Percentiles rank a stretch among this genome's conserved stretches.
phyloP scores from a whole-genome alignment of 1,140 invertebrate species.

The Coenobita brevimanus region DNA sequence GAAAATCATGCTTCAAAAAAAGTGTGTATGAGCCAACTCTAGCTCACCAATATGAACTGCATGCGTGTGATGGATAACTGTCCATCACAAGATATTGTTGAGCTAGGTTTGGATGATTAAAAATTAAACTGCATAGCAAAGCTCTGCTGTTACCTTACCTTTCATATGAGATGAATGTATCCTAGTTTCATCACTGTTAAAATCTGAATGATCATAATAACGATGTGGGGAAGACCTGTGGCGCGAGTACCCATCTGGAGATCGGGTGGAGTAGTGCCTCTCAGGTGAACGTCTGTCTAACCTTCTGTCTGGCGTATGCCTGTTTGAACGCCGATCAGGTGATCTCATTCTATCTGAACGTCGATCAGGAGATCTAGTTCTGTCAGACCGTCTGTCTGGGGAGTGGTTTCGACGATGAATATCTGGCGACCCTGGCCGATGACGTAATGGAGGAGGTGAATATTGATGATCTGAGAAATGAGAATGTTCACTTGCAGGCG shows the following conservation, averaged over 20 bases:
- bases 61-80: background rate
- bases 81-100: background rate
- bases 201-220: constrained; percentile 51
- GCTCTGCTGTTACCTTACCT: constrained; percentile 9
- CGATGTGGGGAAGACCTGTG: constrained; percentile 48
- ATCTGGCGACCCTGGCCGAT: constrained; percentile 42
- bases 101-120: background rate
- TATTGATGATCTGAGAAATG: constrained; percentile 45
- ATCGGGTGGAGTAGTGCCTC: constrained; percentile 41
- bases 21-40: background rate
- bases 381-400: constrained; percentile 49
- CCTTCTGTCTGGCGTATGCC: constrained; percentile 38
- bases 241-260: constrained; percentile 48
- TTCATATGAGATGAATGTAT: constrained; percentile 48
- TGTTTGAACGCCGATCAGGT: constrained; percentile 23
- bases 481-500: constrained; percentile 51
- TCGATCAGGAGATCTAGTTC: constrained; percentile 52
- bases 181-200: constrained; percentile 55
- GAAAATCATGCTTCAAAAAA: background rate
- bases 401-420: constrained; percentile 41
- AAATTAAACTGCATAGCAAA: too few relatives aligned
- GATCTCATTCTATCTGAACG: constrained; percentile 46
- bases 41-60: background rate
- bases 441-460: constrained; percentile 43
- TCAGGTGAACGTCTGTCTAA: constrained; percentile 55